phyloP scores from a whole-genome alignment of 2,888 invertebrate species.

The Homarus gammarus region DNA sequence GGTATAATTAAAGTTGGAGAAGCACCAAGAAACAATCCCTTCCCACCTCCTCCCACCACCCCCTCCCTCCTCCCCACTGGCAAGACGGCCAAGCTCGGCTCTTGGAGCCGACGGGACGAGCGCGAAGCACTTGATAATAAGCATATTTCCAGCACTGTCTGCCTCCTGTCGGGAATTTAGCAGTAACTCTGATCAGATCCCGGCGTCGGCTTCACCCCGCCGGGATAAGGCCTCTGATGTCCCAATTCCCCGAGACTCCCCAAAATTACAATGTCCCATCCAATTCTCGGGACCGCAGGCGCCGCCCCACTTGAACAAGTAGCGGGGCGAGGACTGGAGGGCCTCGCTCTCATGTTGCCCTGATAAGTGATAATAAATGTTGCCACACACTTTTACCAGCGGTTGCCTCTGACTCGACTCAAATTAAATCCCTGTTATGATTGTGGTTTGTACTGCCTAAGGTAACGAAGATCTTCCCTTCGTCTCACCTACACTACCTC shows the following conservation, averaged over 20 bases:
- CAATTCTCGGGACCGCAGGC: conserved; percentile 64
- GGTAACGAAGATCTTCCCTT: no score
- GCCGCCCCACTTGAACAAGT: conserved; percentile 53
- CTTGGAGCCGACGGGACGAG: conserved; percentile 51
- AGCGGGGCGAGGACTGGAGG: conserved; percentile 14
- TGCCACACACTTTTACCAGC: conserved; percentile 14
- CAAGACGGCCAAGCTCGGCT: background rate
- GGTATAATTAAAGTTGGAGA: conserved; percentile 41
- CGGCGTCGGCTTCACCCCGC: conserved; percentile 68
- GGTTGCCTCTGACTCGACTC: conserved; percentile 36
- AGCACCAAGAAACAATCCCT: conserved; percentile 29
- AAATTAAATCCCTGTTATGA: conserved; percentile 45
- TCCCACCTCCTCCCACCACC: background rate
- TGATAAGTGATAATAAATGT: conserved; percentile 61
- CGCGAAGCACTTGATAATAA: conserved; percentile 71
- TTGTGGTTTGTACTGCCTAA: no score
- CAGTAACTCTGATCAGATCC: conserved; percentile 72
- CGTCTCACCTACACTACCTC: no score
- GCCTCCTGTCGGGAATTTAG: conserved; percentile 72
- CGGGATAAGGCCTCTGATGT: conserved; percentile 70
- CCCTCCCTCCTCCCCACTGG: no score
- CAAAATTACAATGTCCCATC: conserved; percentile 72
- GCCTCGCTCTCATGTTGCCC: background rate
- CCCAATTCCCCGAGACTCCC: conserved; percentile 69
- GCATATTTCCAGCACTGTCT: conserved; percentile 71